Percentiles rank a stretch among this genome's conserved stretches.
Evolutionary conservation across 2,797 vertebrate species (phyloP).

Genomic region (Takifugu ocellatus): DNA sequence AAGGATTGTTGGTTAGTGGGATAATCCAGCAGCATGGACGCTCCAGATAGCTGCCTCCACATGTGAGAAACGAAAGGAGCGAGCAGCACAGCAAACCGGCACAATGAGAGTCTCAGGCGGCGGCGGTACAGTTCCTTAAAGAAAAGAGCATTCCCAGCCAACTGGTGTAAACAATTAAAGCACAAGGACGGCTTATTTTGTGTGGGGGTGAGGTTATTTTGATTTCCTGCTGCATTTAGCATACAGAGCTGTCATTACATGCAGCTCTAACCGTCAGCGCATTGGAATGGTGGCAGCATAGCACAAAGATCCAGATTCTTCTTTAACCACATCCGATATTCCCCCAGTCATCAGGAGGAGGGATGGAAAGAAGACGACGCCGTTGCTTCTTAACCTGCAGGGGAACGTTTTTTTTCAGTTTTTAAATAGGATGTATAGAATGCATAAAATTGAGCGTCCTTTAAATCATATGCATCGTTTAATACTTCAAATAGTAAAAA

Average conservation of each 20-base stretch:
- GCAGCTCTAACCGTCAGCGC: conserved; percentile 22
- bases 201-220: conserved; percentile 47
- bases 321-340: conserved; percentile 12
- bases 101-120: conserved; percentile 61
- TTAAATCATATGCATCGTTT: no score
- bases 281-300: conserved; percentile 4
- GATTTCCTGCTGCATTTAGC: conserved; percentile 29
- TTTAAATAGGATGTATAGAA: no score
- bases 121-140: conserved; percentile 36
- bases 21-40: conserved; percentile 71
- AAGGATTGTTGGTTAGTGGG: conserved; percentile 74
- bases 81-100: conserved; percentile 38
- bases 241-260: conserved; percentile 28
- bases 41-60: conserved; percentile 73
- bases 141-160: conserved; percentile 44
- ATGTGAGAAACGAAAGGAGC: conserved; percentile 48
- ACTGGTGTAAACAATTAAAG: conserved; percentile 60
- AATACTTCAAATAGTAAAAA: neutral
- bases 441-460: no score
- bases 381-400: no score
- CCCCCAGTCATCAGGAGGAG: conserved; percentile 7
- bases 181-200: conserved; percentile 27
- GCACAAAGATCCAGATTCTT: neutral
- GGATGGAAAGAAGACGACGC: neutral
- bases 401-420: no score